Base-by-base conservation (phyloP, 2,113 vertebrate species). In the Oryzias woworae region DNA sequence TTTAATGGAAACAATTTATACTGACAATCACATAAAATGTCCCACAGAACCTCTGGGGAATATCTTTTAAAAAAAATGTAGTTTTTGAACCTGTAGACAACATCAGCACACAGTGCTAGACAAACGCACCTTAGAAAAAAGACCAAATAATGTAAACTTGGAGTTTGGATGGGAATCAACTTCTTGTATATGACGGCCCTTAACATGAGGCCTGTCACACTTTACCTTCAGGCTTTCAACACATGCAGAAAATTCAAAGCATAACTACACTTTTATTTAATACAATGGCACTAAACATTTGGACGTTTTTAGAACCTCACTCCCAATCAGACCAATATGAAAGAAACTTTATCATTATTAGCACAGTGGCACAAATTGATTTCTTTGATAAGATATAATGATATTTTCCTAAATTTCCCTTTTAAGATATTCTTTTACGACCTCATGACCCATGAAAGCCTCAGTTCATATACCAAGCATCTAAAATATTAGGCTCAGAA, bases 401-500 rank as follows among this genome's bases (percentile, higher is more conserved):
- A 67, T 15, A 22, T 50, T 63, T 36, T 8, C 50, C 42, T 18
- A 61, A 43, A 60, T 71, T 65, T 47, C 62, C 68, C 62, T 63
- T 53, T 47, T 53, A 43, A 75, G 31, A 43, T 41, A 52, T 75
- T 41, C 61, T 61, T 71, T 65, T 64, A 73, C 58, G 53, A 28
- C 7, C 7, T 28, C 26, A 55, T 46, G 54, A 51, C 15, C 28
- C 43, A 59, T 66, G 78, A 80, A 57, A 67, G 55, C 46, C 55
- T 23, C 58, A 50, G 24, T 60, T 64, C 48, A 62, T 24, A 51
- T 66, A 65, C 66, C 76, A 69, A 43, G 50, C 50, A 46, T 74
- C 61, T 61, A 74, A 78, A 75, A 78, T 71, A 75, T 75, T 74
- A 46, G 81, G 43, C 69, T 71, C 42, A 14, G 71, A 80, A 77